These are phyloP conservation scores for Epiblema foenella DNA, from an alignment of 2,888 invertebrate genomes.

Conservation along the genomic window DNA sequence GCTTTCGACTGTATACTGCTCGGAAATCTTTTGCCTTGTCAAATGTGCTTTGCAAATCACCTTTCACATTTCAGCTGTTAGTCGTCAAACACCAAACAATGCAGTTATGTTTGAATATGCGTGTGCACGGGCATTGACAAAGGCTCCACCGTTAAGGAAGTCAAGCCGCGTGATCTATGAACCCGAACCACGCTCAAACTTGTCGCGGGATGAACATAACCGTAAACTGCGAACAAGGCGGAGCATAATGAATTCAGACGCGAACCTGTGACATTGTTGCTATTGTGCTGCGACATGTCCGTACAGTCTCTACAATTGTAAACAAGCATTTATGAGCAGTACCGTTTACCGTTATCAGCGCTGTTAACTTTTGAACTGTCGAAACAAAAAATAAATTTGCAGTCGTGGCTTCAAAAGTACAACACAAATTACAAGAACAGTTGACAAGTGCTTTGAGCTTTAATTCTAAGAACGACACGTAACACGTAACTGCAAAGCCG, in stretches of 20 bases:
- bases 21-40: neutral
- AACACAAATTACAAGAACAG: too few species aligned
- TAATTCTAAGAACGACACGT: neutral
- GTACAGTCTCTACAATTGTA: neutral
- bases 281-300: slow-evolving; percentile 15
- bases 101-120: slow-evolving; percentile 23
- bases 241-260: slow-evolving; percentile 5
- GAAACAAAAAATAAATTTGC: too few species aligned
- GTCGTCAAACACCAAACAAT: slow-evolving; percentile 6
- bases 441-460: neutral
- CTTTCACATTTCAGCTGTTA: slow-evolving; percentile 4
- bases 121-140: slow-evolving; percentile 4
- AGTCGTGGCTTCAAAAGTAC: too few species aligned
- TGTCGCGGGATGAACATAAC: slow-evolving; percentile 19
- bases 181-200: slow-evolving; percentile 7
- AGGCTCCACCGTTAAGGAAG: slow-evolving; percentile 16
- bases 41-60: neutral
- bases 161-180: slow-evolving; percentile 19
- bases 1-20: neutral
- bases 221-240: slow-evolving; percentile 19
- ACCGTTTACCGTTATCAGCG: neutral
- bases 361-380: too few species aligned
- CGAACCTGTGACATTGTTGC: slow-evolving; percentile 29
- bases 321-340: neutral
- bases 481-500: neutral